A percentile compares a stretch with the other conserved stretches of the same genome.
phyloP scores from a whole-genome alignment of 2,888 invertebrate species.

The Pammene aurita region DNA sequence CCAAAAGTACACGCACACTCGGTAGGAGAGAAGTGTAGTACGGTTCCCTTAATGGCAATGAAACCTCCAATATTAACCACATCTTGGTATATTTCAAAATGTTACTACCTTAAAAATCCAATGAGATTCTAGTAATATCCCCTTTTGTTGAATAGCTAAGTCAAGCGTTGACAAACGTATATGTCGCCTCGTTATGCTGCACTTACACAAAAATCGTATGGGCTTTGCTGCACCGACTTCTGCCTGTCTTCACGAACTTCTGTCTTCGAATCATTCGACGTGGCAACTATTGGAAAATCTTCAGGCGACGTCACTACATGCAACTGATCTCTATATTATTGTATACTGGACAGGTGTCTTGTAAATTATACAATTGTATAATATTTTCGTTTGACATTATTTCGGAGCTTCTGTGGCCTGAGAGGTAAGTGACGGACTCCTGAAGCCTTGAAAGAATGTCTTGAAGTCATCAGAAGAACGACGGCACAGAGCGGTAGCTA shows the following conservation, averaged over 20 bases:
- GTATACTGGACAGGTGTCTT: neutral
- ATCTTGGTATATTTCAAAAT: no score
- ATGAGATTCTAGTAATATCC: no score
- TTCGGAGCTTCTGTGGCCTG: neutral
- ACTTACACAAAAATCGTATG: neutral
- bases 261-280: neutral
- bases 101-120: neutral
- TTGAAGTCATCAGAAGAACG: neutral
- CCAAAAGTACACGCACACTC: no score
- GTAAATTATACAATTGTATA: neutral
- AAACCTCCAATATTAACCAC: no score
- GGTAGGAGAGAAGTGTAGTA: no score
- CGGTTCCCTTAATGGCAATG: no score
- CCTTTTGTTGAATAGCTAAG: neutral
- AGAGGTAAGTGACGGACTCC: neutral
- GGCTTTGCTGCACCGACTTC: neutral
- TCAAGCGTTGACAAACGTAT: constrained; percentile 3
- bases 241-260: neutral
- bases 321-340: neutral
- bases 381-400: neutral
- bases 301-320: neutral
- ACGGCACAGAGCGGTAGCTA: neutral
- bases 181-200: neutral
- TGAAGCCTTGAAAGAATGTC: neutral
- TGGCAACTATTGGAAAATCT: neutral